phyloP scores from a whole-genome alignment of 2,113 vertebrate species.

The Tupaia chinensis region DNA sequence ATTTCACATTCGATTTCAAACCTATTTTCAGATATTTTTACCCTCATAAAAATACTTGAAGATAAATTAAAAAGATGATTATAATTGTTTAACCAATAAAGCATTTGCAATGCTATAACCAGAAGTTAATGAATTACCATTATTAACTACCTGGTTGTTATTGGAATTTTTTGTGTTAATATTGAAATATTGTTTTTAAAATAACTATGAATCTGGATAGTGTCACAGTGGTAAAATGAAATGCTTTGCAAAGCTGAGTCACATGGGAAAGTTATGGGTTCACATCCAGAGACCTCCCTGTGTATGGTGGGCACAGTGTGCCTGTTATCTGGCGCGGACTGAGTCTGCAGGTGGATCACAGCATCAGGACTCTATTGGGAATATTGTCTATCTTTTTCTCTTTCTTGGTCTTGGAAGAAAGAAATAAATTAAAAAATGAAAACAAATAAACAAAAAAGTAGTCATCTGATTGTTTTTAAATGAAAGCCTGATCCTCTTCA shows the following conservation, averaged over 20 bases:
- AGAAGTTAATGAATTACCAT: conserved; percentile 47
- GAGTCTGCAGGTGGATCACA: too few species aligned
- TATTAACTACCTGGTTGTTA: conserved; percentile 45
- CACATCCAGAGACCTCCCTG: too few species aligned
- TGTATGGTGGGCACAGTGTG: too few species aligned
- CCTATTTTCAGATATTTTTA: conserved; percentile 51
- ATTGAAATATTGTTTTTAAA: conserved; percentile 17
- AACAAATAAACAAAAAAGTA: too few species aligned
- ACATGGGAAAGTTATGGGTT: too few species aligned
- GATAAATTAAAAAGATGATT: conserved; percentile 54
- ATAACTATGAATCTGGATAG: background rate
- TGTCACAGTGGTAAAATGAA: too few species aligned
- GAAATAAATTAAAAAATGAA: too few species aligned
- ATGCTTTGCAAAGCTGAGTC: too few species aligned
- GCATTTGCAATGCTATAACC: conserved; percentile 5
- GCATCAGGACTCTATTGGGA: too few species aligned
- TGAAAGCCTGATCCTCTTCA: conserved; percentile 10
- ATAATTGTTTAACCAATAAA: conserved; percentile 44
- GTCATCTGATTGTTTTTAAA: conserved; percentile 39
- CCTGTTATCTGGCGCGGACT: too few species aligned
- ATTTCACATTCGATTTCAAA: conserved; percentile 39
- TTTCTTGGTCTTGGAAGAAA: too few species aligned
- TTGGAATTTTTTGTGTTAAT: conserved; percentile 57
- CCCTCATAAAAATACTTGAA: background rate
- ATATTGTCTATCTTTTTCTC: too few species aligned